A percentile compares a stretch with the other conserved stretches of the same genome.
These are phyloP conservation scores for Podarcis siculus DNA, from an alignment of 2,797 vertebrate species.

Conservation along the genomic window DNA sequence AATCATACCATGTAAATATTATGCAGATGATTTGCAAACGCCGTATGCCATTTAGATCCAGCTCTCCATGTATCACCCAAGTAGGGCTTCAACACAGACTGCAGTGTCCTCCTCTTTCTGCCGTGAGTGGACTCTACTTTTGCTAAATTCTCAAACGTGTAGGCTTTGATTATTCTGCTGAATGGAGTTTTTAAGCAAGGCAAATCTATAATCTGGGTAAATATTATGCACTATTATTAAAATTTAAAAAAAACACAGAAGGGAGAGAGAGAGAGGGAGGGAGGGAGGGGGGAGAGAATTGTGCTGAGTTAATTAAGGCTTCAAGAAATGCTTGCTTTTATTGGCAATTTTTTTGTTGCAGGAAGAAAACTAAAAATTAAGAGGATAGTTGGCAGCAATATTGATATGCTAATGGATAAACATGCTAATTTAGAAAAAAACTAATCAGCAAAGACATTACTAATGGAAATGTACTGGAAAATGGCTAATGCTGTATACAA, in stretches of 20 bases:
- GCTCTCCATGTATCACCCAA: not conserved
- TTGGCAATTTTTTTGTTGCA: constrained; percentile 91
- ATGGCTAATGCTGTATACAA: constrained; percentile 82
- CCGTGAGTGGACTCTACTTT: constrained; percentile 41
- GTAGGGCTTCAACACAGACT: not conserved
- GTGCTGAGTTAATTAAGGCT: constrained; percentile 95
- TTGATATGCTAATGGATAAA: constrained; percentile 87
- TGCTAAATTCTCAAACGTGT: constrained; percentile 62
- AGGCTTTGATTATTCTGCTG: constrained; percentile 73
- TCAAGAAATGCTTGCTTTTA: constrained; percentile 92
- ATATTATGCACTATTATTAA: constrained; percentile 82
- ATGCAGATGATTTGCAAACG: constrained; percentile 14
- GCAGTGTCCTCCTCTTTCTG: not conserved
- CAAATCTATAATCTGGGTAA: constrained; percentile 81
- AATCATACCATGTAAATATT: not conserved
- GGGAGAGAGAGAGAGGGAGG: constrained; percentile 69
- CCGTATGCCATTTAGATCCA: constrained; percentile 16
- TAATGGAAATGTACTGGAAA: constrained; percentile 86
- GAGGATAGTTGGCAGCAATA: constrained; percentile 92
- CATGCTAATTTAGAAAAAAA: constrained; percentile 85
- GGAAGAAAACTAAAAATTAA: constrained; percentile 92
- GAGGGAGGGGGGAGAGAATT: constrained; percentile 78
- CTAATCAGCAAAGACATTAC: constrained; percentile 85
- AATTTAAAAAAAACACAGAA: constrained; percentile 81
- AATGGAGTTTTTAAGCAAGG: constrained; percentile 74